phyloP scores from a whole-genome alignment of 2,113 vertebrate species.

The Alectura lathami region DNA sequence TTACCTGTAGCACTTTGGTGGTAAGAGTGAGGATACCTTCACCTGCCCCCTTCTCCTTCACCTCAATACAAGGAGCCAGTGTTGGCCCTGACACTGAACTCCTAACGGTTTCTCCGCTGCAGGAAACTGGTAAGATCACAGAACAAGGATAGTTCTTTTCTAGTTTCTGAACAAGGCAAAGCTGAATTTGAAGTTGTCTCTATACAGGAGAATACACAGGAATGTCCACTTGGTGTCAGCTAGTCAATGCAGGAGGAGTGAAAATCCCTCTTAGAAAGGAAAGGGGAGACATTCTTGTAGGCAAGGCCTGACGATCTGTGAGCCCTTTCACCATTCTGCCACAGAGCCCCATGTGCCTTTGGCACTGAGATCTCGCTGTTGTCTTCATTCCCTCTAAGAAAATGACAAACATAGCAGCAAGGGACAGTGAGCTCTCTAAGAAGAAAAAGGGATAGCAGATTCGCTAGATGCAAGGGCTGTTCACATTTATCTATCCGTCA shows the following conservation, averaged over 20 bases:
- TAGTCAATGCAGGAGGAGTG: not conserved
- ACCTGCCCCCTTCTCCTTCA: not conserved
- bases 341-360: not conserved
- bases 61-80: not conserved
- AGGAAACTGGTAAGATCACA: not conserved
- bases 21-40: not conserved
- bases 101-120: not conserved
- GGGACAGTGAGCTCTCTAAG: not conserved
- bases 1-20: not conserved
- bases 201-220: not conserved
- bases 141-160: not conserved
- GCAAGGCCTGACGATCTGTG: not conserved
- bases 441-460: not conserved
- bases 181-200: not conserved
- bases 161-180: not conserved
- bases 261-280: not conserved
- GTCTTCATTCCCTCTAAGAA: not conserved
- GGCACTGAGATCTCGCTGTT: not conserved
- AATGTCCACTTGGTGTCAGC: not conserved
- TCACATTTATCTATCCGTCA: not conserved
- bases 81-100: not conserved
- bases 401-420: fast-evolving
- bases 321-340: not conserved
- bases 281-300: not conserved
- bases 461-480: not conserved